Evolutionary conservation across 2,888 invertebrate species (phyloP).

Genomic region (Melanotus villosus): DNA sequence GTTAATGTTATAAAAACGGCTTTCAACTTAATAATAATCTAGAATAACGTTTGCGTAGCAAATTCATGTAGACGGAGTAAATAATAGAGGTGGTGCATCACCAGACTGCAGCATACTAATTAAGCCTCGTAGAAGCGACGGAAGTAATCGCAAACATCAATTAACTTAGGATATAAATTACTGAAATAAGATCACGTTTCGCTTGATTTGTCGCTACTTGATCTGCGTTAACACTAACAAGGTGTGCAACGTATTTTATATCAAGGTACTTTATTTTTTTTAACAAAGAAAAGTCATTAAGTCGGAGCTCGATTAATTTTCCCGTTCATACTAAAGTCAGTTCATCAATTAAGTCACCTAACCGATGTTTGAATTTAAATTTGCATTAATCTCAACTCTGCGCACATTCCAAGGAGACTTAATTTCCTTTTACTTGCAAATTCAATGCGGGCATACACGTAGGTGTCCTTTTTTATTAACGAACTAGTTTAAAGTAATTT

Average conservation of each 20-base stretch:
- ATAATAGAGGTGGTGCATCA: neutral
- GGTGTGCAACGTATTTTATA: neutral
- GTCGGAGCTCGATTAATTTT: neutral
- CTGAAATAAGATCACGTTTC: constrained; percentile 1
- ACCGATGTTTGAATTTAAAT: constrained; percentile 6
- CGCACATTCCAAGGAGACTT: neutral
- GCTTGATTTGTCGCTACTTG: constrained; percentile 13
- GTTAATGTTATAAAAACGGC: too few relatives aligned
- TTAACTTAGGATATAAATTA: constrained; percentile 9
- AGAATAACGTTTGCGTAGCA: neutral
- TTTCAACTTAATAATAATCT: too few relatives aligned
- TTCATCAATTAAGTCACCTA: constrained; percentile 11
- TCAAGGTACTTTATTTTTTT: neutral
- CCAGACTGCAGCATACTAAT: neutral
- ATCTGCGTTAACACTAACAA: neutral
- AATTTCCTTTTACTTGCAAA: constrained; percentile 1
- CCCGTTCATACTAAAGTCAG: neutral
- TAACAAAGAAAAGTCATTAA: neutral
- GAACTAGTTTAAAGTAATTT: neutral
- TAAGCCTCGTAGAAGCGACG: neutral
- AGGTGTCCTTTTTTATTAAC: neutral
- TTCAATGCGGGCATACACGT: neutral
- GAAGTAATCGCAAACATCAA: constrained; percentile 14
- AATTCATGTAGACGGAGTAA: neutral
- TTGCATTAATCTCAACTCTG: neutral